phyloP scores from a whole-genome alignment of 2,888 invertebrate genomes.

The Neoaliturus tenellus region DNA sequence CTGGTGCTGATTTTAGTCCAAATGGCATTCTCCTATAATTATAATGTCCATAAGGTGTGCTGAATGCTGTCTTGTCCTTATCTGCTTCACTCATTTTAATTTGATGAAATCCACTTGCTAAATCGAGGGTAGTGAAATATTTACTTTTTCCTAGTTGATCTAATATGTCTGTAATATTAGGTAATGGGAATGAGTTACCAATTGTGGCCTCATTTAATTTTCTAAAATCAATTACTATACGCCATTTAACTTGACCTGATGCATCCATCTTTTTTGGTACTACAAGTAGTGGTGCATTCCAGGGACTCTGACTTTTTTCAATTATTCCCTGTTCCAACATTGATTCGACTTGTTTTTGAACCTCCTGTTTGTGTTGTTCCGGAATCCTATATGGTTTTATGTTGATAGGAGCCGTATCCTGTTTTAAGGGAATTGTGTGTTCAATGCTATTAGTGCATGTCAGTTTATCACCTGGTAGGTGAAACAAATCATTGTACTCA shows the following conservation, averaged over 20 bases:
- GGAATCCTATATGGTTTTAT: not conserved
- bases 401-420: not conserved
- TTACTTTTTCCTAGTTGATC: slow-evolving; percentile 32
- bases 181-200: slow-evolving; percentile 33
- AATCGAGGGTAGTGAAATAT: slow-evolving; percentile 42
- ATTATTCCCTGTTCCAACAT: slow-evolving; percentile 21
- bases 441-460: not conserved
- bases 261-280: not conserved
- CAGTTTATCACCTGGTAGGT: not conserved
- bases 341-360: slow-evolving; percentile 1
- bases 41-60: slow-evolving; percentile 67
- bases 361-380: not conserved
- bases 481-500: not conserved
- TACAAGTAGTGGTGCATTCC: slow-evolving; percentile 29
- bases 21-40: slow-evolving; percentile 68
- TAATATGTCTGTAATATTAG: slow-evolving; percentile 32
- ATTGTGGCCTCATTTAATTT: slow-evolving; percentile 37
- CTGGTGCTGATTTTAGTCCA: slow-evolving; percentile 67
- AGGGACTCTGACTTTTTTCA: not conserved
- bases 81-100: slow-evolving; percentile 67
- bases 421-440: slow-evolving; percentile 11
- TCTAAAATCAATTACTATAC: slow-evolving; percentile 32
- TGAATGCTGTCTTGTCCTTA: slow-evolving; percentile 69
- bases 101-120: slow-evolving; percentile 65
- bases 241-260: slow-evolving; percentile 8